Evolutionary conservation across 1,140 invertebrate genomes (phyloP), one percentile per base, ranked within the genome.

Genomic region (Uloborus diversus): DNA sequence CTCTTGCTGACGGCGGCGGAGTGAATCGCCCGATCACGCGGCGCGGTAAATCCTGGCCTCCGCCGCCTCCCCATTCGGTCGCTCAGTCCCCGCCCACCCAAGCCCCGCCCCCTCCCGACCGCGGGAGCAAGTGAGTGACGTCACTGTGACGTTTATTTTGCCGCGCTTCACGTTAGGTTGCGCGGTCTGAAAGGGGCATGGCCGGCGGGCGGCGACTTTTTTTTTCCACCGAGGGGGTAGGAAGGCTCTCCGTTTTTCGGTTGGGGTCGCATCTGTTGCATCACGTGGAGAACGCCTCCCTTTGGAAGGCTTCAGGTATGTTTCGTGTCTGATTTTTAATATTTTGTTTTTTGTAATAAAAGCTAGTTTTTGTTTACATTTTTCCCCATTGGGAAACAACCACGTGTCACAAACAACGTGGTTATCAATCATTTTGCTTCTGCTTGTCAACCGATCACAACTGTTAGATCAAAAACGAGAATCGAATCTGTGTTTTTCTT

Each of bases 11-110:
- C 28, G 32, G 68, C 30, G 17, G 70, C 49, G 70, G 62, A 59
- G 57, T 9, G 17, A 78, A 65, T 62, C 47, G 33, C n/a, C 30
- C 73, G 49, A 65, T 78, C 73, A 66, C 62, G 61, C 47, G 73
- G 73, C 73, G 62, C 71, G 71, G 71, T 64, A 75, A 66, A 78
- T 78, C 62, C 68, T 57, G 51, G 25, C 53, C 68, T 33, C 30
- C 73, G 30, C 61, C 61, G 23, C 61, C 5, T 42, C 32, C 61
- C 73, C 49, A 53, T 56, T 57, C 61, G 61, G 20, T n/a, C 17
- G n/a, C 32, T 14, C 17, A 53, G 5, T 17, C 49, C 23, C 49
- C 49, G 13, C 47, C 20, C 32, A 42, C 33, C 14, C 4, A 33
- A 20, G 32, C 49, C 17, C 32, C 33, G 61, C 73, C 73, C 57